These are phyloP conservation scores for Crotalus helleri DNA, from an alignment of 2,113 vertebrate genomes.

Conservation along the genomic window DNA sequence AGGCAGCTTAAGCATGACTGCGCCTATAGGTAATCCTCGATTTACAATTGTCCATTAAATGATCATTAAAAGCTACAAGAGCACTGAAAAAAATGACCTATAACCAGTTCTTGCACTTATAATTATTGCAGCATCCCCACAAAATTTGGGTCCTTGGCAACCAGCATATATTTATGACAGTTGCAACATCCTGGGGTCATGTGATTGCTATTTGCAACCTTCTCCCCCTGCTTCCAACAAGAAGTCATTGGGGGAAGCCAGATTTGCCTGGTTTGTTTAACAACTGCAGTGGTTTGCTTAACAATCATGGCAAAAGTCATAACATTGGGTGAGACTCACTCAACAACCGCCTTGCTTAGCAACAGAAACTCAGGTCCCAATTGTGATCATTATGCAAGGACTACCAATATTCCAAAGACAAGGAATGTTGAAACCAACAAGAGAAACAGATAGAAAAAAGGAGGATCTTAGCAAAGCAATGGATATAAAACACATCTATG, in stretches of 20 bases:
- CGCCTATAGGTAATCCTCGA: background rate
- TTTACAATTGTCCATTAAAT: background rate
- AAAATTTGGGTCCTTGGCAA: background rate
- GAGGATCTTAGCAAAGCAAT: background rate
- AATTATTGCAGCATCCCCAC: background rate
- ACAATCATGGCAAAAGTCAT: background rate
- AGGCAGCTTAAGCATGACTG: background rate
- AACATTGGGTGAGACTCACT: background rate
- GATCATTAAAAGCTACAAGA: background rate
- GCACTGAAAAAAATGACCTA: background rate
- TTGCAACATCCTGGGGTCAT: background rate
- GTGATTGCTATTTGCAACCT: background rate
- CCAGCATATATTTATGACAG: background rate
- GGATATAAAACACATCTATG: background rate
- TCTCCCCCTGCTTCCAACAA: background rate
- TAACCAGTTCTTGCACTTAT: background rate
- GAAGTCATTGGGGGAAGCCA: background rate
- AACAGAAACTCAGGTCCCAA: background rate
- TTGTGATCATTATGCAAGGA: background rate
- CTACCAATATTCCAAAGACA: background rate
- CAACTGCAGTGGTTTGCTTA: background rate
- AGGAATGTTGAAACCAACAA: background rate
- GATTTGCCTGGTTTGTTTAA: background rate
- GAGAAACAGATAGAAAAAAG: background rate
- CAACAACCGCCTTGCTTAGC: background rate